phyloP scores from a whole-genome alignment of 2,113 vertebrate genomes.

The Rhynchomys soricoides region DNA sequence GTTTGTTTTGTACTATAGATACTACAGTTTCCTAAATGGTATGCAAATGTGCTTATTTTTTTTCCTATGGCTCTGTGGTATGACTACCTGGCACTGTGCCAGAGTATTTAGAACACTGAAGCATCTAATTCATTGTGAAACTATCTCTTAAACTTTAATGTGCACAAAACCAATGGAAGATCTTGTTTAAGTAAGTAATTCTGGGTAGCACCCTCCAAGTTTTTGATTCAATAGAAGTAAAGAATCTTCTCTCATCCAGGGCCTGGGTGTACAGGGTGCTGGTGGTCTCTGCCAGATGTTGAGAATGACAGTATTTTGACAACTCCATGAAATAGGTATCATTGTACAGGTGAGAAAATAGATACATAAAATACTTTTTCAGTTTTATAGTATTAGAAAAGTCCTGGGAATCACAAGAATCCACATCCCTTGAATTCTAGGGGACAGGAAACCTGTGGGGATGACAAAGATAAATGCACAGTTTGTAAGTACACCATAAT shows the following conservation, averaged over 20 bases:
- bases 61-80: not conserved
- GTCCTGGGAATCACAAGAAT: not conserved
- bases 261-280: not conserved
- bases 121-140: not conserved
- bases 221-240: not conserved
- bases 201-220: not conserved
- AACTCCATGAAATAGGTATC: not conserved
- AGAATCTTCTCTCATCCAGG: not conserved
- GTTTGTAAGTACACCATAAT: not conserved
- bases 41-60: not conserved
- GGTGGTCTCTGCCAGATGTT: not conserved
- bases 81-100: not conserved
- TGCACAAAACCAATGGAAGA: not conserved
- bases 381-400: not conserved
- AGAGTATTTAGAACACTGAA: not conserved
- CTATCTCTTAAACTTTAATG: not conserved
- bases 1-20: not conserved
- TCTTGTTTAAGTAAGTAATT: not conserved
- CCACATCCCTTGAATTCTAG: not conserved
- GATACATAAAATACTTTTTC: not conserved
- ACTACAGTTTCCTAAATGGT: not conserved
- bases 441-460: not conserved
- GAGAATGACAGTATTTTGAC: not conserved
- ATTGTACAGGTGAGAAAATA: slow-evolving; percentile 24
- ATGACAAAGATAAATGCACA: not conserved